Percentiles rank a stretch among this genome's conserved stretches.
Conservation (phyloP, 2,113 vertebrate species). For the Caranx melampygus region DNA sequence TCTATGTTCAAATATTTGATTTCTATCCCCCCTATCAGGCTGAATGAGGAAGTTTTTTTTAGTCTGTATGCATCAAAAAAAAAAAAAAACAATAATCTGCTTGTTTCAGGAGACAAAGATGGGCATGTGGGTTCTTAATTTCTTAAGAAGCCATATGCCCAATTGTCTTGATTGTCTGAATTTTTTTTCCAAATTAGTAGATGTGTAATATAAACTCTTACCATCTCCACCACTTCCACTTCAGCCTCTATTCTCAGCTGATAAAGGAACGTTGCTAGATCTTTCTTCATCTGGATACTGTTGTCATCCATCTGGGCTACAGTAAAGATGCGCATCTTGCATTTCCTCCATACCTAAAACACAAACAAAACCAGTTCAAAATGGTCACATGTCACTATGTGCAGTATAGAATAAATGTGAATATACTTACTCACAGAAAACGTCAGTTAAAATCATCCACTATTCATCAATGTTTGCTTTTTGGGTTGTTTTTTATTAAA, state of each 20-base stretch:
- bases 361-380: slow-evolving; percentile 4
- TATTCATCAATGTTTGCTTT: no score
- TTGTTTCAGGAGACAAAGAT: neutral
- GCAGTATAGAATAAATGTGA: neutral
- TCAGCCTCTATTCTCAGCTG: slow-evolving; percentile 97
- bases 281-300: slow-evolving; percentile 99
- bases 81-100: neutral
- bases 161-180: no score
- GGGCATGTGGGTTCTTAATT: slow-evolving; percentile 12
- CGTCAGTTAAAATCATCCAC: neutral
- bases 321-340: slow-evolving; percentile 97
- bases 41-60: neutral
- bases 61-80: neutral
- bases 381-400: neutral
- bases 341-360: slow-evolving; percentile 96
- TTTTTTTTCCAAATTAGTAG: neutral
- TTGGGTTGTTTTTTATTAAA: neutral
- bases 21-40: neutral
- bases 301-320: slow-evolving; percentile 99
- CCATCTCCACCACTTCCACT: slow-evolving; percentile 99
- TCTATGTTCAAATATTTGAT: neutral
- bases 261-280: slow-evolving; percentile 95
- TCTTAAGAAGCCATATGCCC: no score
- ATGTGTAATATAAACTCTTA: slow-evolving; percentile 67
- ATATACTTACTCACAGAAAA: neutral